A percentile compares a stretch with the other conserved stretches of the same genome.
Conservation (phyloP, 23 tunicate species). For the Styela plicata region DNA sequence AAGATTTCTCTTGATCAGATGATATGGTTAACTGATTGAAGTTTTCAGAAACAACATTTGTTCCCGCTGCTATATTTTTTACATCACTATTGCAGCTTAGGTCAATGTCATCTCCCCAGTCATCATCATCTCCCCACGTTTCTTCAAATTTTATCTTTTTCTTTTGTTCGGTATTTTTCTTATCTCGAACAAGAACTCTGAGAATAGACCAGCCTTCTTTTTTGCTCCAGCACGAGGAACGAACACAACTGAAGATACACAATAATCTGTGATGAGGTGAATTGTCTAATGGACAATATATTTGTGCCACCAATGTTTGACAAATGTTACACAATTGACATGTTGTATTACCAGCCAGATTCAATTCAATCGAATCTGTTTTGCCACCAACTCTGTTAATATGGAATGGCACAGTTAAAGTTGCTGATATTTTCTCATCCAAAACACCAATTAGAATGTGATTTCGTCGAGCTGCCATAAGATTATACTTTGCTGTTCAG, state of each 20-base stretch:
- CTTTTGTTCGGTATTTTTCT: neutral
- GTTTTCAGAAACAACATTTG: neutral
- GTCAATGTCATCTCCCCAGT: neutral
- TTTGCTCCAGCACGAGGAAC: conserved; percentile 26
- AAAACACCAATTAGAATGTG: conserved; percentile 32
- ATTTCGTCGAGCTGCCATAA: neutral
- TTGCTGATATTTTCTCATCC: conserved; percentile 21
- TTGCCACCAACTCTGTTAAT: conserved; percentile 36
- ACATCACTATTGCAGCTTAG: neutral
- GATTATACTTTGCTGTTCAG: no score
- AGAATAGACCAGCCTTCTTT: conserved; percentile 17
- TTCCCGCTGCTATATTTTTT: neutral
- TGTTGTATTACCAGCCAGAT: neutral
- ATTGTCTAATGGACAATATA: conserved; percentile 35
- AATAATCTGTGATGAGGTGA: conserved; percentile 28
- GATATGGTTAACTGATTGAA: neutral
- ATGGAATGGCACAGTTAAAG: neutral
- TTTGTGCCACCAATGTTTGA: conserved; percentile 23
- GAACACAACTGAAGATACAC: conserved; percentile 29
- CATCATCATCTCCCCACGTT: conserved; percentile 23
- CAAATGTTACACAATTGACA: conserved; percentile 3
- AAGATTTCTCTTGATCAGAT: no score
- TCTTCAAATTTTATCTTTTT: neutral
- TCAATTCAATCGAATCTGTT: neutral
- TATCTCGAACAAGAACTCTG: neutral